These are phyloP conservation scores for Ibycter americanus DNA, from an alignment of 2,797 vertebrate species.

Conservation along the genomic window DNA sequence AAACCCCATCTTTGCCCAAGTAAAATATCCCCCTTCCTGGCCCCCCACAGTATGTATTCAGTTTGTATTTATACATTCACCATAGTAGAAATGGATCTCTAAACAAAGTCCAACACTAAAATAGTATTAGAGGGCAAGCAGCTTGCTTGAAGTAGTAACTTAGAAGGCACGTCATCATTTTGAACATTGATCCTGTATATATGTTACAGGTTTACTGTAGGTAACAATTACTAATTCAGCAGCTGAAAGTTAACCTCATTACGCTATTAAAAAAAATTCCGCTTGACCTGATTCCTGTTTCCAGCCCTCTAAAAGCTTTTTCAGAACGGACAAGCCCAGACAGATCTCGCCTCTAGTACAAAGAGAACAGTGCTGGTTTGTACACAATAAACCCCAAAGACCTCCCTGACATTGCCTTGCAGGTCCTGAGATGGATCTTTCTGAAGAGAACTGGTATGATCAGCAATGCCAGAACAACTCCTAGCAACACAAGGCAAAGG, in stretches of 20 bases:
- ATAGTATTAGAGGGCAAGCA: neutral
- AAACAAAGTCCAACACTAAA: neutral
- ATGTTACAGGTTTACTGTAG: neutral
- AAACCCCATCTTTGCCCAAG: neutral
- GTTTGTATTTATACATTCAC: neutral
- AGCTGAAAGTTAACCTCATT: neutral
- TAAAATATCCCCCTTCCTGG: neutral
- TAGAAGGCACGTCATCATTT: neutral
- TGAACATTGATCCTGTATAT: neutral
- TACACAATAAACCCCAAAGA: neutral
- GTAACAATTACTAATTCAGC: neutral
- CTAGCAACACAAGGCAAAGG: neutral
- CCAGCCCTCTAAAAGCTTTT: neutral
- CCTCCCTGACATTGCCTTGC: neutral
- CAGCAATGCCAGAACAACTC: neutral
- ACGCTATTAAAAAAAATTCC: neutral
- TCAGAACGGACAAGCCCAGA: constrained; percentile 1
- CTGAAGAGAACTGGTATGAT: neutral
- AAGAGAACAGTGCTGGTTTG: constrained; percentile 16
- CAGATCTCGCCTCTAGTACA: neutral
- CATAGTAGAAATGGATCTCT: neutral
- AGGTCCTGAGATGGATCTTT: neutral
- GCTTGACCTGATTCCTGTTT: neutral
- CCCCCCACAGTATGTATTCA: neutral
- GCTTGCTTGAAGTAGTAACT: neutral